Base-by-base conservation (phyloP, 2,888 invertebrate species). In the Stegana nigrithorax region DNA sequence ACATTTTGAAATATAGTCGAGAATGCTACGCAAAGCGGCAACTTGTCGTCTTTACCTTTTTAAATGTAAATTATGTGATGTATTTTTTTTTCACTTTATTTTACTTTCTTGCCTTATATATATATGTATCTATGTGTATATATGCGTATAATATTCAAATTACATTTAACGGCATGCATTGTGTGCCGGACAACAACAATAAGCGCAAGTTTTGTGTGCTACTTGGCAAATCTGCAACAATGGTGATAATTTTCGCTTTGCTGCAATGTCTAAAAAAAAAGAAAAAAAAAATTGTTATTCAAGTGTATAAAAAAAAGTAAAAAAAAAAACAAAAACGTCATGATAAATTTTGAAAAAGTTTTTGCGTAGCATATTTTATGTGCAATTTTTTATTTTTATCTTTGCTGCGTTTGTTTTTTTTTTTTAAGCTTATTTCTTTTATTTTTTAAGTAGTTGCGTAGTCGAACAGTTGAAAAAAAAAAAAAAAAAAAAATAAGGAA, bases 191-290 rank as follows among this genome's bases (percentile, higher is more conserved):
- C 27, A 60, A 42, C 14, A 60, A 29, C 59, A 47, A n/a, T 19
- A 36, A 57, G 17, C n/a, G 50, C 29, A 66, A 64, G 66, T 62
- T 68, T 67, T 60, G 53, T 66, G 59, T 59, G 71, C 68, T 73
- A 65, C 61, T 74, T 67, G 68, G 58, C 66, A 72, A 74, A 74
- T 70, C 70, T 69, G 67, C 70, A 67, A 72, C 67, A 75, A 76
- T 78, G 66, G 78, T 78, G 76, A 76, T 68, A 74, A 75, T 78
- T 73, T 73, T 27, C 73, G 70, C 69, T 65, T 67, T 66, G 65
- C 45, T 29, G 19, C 12, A 44, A 23, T 64, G 66, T 62, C 59
- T 60, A 59, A 36, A 61, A 45, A 60, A 25, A 69, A 8, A 26
- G 26, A 29, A 51, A 27, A 42, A 42, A 14, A 14, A 42, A 6